Percentiles rank a stretch among this genome's conserved stretches.
Evolutionary conservation across 2,888 invertebrate species (phyloP).

Genomic region (Bugula neritina): DNA sequence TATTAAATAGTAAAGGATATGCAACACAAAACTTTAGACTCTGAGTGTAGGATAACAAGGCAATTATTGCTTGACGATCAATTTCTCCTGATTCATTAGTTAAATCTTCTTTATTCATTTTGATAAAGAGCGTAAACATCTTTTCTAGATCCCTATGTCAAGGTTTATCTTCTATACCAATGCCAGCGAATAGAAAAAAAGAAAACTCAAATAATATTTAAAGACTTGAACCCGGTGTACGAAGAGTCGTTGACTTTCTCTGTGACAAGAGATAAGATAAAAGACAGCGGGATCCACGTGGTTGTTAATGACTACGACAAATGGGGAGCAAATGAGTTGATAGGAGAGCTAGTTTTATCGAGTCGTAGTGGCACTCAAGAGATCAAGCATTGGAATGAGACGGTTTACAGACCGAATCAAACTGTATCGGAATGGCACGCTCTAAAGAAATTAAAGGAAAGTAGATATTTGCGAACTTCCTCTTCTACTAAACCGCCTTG

Average conservation of each 20-base stretch:
- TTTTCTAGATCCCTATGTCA: conserved; percentile 89
- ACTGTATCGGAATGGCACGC: conserved; percentile 95
- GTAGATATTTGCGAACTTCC: background rate
- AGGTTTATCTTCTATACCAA: conserved; percentile 91
- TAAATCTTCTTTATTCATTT: too few species aligned
- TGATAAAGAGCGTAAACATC: too few species aligned
- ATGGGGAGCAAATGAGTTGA: conserved; percentile 85
- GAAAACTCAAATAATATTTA: conserved; percentile 67
- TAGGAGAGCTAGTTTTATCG: conserved; percentile 62
- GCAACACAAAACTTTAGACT: too few species aligned
- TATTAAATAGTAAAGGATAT: too few species aligned
- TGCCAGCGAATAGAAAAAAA: conserved; percentile 92
- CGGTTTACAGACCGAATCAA: conserved; percentile 93
- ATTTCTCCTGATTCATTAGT: too few species aligned
- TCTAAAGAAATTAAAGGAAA: conserved; percentile 61
- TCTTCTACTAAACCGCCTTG: conserved; percentile 10
- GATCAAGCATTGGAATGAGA: conserved; percentile 96
- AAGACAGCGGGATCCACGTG: conserved; percentile 86
- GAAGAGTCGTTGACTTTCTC: conserved; percentile 93
- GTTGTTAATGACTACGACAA: conserved; percentile 97
- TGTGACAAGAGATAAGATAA: conserved; percentile 92
- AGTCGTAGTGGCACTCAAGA: conserved; percentile 82
- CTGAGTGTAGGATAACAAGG: too few species aligned
- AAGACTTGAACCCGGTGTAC: conserved; percentile 86
- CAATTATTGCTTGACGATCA: too few species aligned